Evolutionary conservation across 1,140 invertebrate genomes (phyloP).

Genomic region (Brachionus manjavacas): DNA sequence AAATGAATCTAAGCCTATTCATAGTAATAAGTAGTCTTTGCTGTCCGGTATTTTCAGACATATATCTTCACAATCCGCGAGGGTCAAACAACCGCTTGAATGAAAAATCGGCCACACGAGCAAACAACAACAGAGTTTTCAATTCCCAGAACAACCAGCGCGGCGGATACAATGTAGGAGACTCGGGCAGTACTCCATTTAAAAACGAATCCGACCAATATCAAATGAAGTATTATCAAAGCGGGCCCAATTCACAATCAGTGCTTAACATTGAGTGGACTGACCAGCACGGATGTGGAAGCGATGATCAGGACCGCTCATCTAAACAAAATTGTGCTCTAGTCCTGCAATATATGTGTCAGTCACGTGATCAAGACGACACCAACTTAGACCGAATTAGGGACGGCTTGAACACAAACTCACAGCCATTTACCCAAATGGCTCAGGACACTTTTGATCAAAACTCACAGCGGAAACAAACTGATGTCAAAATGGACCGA

Average conservation of each 20-base stretch:
- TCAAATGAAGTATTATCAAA: conserved; percentile 57
- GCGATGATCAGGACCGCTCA: conserved; percentile 47
- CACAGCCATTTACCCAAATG: conserved; percentile 47
- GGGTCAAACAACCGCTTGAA: conserved; percentile 55
- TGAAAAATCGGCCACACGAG: conserved; percentile 51
- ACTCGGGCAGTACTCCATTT: conserved; percentile 46
- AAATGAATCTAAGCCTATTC: neutral
- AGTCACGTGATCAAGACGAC: conserved; percentile 44
- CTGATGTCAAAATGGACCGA: conserved; percentile 46
- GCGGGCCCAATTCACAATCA: conserved; percentile 48
- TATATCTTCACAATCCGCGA: conserved; percentile 53
- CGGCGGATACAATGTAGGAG: conserved; percentile 57
- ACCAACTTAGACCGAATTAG: conserved; percentile 44
- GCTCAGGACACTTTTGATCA: conserved; percentile 45
- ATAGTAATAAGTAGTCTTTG: neutral
- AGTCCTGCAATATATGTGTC: conserved; percentile 56
- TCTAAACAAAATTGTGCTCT: conserved; percentile 55
- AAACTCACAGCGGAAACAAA: conserved; percentile 46
- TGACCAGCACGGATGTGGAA: conserved; percentile 57
- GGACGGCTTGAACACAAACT: conserved; percentile 49
- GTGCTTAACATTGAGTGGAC: conserved; percentile 53
- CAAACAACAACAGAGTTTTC: conserved; percentile 53
- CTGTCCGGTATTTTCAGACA: conserved; percentile 44
- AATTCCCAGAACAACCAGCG: conserved; percentile 57
- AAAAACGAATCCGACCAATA: conserved; percentile 51